These are phyloP conservation scores for Rhingia campestris DNA, from an alignment of 2,888 invertebrate genomes.

Conservation along the genomic window DNA sequence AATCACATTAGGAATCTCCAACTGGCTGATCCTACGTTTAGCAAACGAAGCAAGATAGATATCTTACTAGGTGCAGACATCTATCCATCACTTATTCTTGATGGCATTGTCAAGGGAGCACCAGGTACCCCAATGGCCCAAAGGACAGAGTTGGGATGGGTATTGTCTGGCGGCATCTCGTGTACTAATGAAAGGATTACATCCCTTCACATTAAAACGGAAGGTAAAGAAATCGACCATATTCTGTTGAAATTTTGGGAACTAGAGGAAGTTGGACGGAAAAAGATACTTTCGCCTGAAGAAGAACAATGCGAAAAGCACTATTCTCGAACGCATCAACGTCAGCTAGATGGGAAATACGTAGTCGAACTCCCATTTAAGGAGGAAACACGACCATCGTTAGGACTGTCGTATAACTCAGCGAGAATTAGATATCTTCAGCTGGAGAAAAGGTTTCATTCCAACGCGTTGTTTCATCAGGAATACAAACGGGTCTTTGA, in stretches of 20 bases:
- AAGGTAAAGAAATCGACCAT: background rate
- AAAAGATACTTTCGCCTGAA: too few species aligned
- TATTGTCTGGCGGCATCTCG: background rate
- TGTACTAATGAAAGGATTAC: background rate
- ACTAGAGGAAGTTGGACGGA: background rate
- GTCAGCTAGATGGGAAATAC: conserved; percentile 3
- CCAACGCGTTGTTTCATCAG: conserved; percentile 10
- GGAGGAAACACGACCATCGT: background rate
- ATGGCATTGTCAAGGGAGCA: background rate
- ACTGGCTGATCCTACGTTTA: background rate
- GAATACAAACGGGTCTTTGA: conserved; percentile 39
- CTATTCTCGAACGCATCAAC: conserved; percentile 8
- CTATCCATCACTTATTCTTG: background rate
- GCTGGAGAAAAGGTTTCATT: conserved; percentile 21
- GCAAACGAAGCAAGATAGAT: background rate
- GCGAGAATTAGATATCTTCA: conserved; percentile 44
- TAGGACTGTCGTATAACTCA: conserved; percentile 34
- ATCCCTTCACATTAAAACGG: background rate
- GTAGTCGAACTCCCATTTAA: conserved; percentile 1
- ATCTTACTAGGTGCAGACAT: background rate
- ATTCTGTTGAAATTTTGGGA: background rate
- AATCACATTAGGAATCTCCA: background rate
- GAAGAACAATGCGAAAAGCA: conserved; percentile 27
- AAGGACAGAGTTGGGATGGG: background rate
- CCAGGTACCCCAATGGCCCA: background rate